Evolutionary conservation across 2,888 invertebrate species (phyloP).

Genomic region (Emmelina monodactyla): DNA sequence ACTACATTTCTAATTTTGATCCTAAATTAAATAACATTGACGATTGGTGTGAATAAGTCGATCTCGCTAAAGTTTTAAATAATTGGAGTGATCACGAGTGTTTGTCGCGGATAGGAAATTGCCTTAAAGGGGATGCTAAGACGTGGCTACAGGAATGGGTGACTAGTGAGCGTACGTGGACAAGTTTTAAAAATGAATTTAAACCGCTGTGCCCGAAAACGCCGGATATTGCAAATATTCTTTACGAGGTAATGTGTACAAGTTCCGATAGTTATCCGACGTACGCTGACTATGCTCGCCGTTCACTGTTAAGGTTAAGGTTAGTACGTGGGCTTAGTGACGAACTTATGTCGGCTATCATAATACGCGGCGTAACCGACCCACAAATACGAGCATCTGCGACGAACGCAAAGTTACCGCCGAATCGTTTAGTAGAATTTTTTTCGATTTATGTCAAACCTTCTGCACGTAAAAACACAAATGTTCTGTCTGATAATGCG

Average conservation of each 20-base stretch:
- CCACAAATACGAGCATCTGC: background rate
- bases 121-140: background rate
- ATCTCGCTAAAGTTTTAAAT: constrained; percentile 1
- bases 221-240: background rate
- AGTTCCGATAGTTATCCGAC: background rate
- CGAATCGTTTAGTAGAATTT: background rate
- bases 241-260: background rate
- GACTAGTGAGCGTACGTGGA: background rate
- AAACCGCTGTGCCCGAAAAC: background rate
- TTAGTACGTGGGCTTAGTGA: background rate
- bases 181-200: background rate
- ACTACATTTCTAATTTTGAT: too few species aligned
- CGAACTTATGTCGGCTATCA: background rate
- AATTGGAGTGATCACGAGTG: background rate
- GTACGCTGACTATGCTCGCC: background rate
- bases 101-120: background rate
- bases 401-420: background rate
- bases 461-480: constrained; percentile 1
- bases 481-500: background rate
- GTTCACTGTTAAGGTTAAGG: background rate
- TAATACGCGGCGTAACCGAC: background rate
- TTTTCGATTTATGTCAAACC: background rate
- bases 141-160: background rate
- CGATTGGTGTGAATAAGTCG: constrained; percentile 1
- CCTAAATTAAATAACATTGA: too few species aligned